A percentile compares a stretch with the other conserved stretches of the same genome.
Evolutionary conservation across 2,888 invertebrate species (phyloP).

Genomic region (Drosophila subsilvestris): DNA sequence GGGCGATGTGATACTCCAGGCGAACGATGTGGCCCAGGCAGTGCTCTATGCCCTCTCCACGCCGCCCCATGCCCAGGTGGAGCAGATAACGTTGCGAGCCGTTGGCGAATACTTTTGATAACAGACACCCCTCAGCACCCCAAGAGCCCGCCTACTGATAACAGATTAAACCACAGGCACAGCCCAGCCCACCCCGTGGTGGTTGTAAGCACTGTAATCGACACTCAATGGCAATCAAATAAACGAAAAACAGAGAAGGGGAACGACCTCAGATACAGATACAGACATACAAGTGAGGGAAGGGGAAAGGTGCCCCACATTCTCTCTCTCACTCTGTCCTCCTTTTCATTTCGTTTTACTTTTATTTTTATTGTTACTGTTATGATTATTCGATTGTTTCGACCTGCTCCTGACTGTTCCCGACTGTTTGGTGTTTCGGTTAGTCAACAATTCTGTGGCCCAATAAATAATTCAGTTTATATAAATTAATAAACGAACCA

Average conservation of each 20-base stretch:
- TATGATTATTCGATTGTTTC: slow-evolving; percentile 54
- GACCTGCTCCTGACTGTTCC: slow-evolving; percentile 14
- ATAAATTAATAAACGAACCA: slow-evolving; percentile 48
- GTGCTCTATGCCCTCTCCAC: slow-evolving; percentile 79
- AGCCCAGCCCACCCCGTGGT: neutral
- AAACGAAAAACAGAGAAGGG: slow-evolving; percentile 6
- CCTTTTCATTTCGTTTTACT: slow-evolving; percentile 40
- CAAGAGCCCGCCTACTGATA: neutral
- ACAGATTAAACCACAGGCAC: no score
- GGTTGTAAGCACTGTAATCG: slow-evolving; percentile 45
- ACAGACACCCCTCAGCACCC: neutral
- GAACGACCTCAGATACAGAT: slow-evolving; percentile 28
- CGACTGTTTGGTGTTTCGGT: slow-evolving; percentile 10
- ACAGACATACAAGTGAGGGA: slow-evolving; percentile 4
- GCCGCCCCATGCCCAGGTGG: slow-evolving; percentile 76
- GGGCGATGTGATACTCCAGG: slow-evolving; percentile 71
- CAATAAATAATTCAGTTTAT: slow-evolving; percentile 68
- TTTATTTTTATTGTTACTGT: slow-evolving; percentile 65
- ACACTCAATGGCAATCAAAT: slow-evolving; percentile 68
- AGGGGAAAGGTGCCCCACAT: neutral
- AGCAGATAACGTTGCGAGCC: slow-evolving; percentile 80
- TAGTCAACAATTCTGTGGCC: slow-evolving; percentile 1
- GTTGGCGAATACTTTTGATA: slow-evolving; percentile 78
- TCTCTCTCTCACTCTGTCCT: slow-evolving; percentile 4
- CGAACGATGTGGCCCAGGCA: slow-evolving; percentile 81